Conservation (phyloP, 2,888 invertebrate genomes). For the Dryococelus australis region DNA sequence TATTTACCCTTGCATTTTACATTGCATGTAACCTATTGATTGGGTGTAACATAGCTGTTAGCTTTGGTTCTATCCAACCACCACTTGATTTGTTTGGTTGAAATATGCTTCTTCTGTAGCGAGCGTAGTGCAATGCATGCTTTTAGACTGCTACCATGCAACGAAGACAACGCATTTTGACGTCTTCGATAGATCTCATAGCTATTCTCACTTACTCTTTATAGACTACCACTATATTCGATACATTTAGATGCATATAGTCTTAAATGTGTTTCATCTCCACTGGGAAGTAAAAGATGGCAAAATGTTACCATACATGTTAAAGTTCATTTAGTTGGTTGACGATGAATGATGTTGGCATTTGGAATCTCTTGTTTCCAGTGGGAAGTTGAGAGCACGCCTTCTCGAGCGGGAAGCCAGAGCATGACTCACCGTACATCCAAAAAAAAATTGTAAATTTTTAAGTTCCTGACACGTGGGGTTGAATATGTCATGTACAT, state of each 20-base stretch:
- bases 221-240: conserved; percentile 46
- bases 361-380: conserved; percentile 38
- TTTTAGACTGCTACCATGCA: conserved; percentile 44
- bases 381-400: conserved; percentile 44
- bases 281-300: conserved; percentile 45
- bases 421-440: conserved; percentile 33
- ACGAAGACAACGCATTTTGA: conserved; percentile 42
- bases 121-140: conserved; percentile 44
- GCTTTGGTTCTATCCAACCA: conserved; percentile 46
- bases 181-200: conserved; percentile 46
- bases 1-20: conserved; percentile 47
- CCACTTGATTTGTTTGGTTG: conserved; percentile 42
- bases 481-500: conserved; percentile 34
- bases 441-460: conserved; percentile 32
- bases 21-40: conserved; percentile 47
- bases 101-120: conserved; percentile 39
- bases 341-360: conserved; percentile 22
- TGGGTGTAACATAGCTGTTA: conserved; percentile 44
- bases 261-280: conserved; percentile 46
- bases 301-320: neutral
- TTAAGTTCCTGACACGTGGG: conserved; percentile 37
- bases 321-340: conserved; percentile 36
- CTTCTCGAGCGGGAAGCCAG: conserved; percentile 41
- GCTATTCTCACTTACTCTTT: conserved; percentile 46
- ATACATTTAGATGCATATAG: conserved; percentile 46